These are phyloP conservation scores for Chloroceryle aenea DNA, from an alignment of 2,113 vertebrate species.

Conservation along the genomic window DNA sequence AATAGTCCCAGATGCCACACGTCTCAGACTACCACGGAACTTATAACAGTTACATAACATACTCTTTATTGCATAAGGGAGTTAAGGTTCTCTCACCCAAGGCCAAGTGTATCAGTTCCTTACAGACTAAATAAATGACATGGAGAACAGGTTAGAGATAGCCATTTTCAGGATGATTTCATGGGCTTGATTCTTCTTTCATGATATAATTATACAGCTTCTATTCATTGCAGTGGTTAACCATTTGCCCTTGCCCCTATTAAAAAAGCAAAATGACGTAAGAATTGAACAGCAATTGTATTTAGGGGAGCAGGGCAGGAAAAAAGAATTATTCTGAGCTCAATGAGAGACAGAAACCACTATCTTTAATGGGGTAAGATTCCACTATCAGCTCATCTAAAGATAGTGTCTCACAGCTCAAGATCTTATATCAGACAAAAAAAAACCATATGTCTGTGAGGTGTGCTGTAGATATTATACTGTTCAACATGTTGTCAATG, in stretches of 20 bases:
- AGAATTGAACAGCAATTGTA: not conserved
- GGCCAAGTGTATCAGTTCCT: not conserved
- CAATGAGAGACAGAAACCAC: not conserved
- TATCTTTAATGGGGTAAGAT: not conserved
- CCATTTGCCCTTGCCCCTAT: not conserved
- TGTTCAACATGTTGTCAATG: not conserved
- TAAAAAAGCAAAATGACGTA: not conserved
- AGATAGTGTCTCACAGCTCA: not conserved
- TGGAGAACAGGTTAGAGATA: not conserved
- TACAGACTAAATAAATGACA: not conserved
- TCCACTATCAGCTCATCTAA: not conserved
- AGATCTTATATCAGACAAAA: not conserved
- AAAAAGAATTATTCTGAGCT: not conserved
- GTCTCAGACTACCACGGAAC: not conserved
- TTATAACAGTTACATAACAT: not conserved
- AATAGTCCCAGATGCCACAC: not conserved
- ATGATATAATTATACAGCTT: not conserved
- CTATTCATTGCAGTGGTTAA: not conserved
- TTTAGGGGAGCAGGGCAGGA: not conserved
- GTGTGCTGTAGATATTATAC: not conserved
- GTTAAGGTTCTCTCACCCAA: not conserved
- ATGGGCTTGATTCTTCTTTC: not conserved
- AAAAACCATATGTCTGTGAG: accelerated
- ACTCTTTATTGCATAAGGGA: not conserved
- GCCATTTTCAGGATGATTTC: not conserved